Percentiles rank a stretch among this genome's conserved stretches.
phyloP scores from a whole-genome alignment of 2,888 invertebrate species.

The Melolontha melolontha region DNA sequence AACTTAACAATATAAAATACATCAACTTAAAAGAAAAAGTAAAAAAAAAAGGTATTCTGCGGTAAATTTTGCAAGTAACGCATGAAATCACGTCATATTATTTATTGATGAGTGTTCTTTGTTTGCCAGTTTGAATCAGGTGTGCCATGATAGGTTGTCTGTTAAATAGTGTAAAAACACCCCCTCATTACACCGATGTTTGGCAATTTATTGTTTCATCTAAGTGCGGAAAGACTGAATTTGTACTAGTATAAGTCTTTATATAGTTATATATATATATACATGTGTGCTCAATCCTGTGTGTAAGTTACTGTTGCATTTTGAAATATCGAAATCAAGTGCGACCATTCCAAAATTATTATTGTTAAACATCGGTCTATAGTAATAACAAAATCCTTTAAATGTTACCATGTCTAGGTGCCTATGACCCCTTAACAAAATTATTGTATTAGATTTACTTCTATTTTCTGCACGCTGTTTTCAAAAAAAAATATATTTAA shows the following conservation, averaged over 20 bases:
- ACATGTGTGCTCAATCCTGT: conserved; percentile 58
- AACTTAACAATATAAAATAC: background rate
- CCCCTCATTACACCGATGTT: conserved; percentile 58
- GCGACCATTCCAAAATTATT: conserved; percentile 51
- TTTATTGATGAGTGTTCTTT: conserved; percentile 57
- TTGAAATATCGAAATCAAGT: conserved; percentile 39
- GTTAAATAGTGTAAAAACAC: conserved; percentile 54
- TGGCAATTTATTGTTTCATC: conserved; percentile 55
- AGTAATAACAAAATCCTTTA: conserved; percentile 49
- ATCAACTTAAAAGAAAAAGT: conserved; percentile 18
- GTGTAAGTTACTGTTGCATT: conserved; percentile 54
- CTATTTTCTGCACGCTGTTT: conserved; percentile 51
- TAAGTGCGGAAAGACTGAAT: conserved; percentile 54
- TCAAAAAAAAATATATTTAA: conserved; percentile 45
- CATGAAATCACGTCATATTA: conserved; percentile 20
- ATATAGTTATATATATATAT: conserved; percentile 45
- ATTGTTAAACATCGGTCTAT: conserved; percentile 59
- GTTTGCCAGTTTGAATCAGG: conserved; percentile 57
- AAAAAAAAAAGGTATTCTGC: conserved; percentile 6
- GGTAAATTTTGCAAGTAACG: conserved; percentile 14
- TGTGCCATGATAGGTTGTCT: conserved; percentile 63
- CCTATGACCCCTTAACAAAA: conserved; percentile 54
- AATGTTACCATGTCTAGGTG: conserved; percentile 64
- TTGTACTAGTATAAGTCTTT: conserved; percentile 42
- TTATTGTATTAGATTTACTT: conserved; percentile 45